Conservation (phyloP, 2,888 invertebrate genomes). For the Drosophila fulvimacula region DNA sequence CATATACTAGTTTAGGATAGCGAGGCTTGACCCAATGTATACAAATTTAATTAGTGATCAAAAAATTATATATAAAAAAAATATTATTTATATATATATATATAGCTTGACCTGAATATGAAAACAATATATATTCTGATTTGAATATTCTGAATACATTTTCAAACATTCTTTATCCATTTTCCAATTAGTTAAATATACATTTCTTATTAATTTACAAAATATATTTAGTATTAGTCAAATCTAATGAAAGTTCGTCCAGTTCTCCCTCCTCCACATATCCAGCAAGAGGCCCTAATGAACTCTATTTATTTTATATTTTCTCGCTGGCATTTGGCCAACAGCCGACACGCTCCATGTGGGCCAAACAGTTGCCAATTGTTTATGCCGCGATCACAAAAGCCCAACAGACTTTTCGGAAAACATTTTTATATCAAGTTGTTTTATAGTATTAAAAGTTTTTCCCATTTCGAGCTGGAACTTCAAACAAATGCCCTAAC, state of each 20-base stretch:
- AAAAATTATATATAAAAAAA: no score
- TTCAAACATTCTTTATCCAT: no score
- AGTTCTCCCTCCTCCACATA: background rate
- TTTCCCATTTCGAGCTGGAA: background rate
- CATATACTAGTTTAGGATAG: no score
- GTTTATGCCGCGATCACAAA: constrained; percentile 17
- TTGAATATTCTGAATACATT: no score
- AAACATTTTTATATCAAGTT: constrained; percentile 6
- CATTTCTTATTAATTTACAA: background rate
- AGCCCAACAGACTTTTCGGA: background rate
- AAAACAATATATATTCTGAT: no score
- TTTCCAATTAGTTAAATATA: background rate
- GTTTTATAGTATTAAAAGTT: constrained; percentile 1
- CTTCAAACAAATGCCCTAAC: constrained; percentile 5
- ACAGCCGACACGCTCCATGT: constrained; percentile 48
- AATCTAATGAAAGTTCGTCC: background rate
- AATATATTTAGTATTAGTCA: background rate
- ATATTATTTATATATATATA: no score
- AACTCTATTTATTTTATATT: constrained; percentile 1
- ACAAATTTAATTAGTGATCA: no score
- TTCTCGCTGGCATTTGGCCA: constrained; percentile 54
- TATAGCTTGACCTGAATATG: no score
- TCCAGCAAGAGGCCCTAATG: background rate
- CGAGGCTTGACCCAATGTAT: no score
- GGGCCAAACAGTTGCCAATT: constrained; percentile 21